Base-by-base conservation (phyloP, 2,113 vertebrate species). In the Myodes glareolus region DNA sequence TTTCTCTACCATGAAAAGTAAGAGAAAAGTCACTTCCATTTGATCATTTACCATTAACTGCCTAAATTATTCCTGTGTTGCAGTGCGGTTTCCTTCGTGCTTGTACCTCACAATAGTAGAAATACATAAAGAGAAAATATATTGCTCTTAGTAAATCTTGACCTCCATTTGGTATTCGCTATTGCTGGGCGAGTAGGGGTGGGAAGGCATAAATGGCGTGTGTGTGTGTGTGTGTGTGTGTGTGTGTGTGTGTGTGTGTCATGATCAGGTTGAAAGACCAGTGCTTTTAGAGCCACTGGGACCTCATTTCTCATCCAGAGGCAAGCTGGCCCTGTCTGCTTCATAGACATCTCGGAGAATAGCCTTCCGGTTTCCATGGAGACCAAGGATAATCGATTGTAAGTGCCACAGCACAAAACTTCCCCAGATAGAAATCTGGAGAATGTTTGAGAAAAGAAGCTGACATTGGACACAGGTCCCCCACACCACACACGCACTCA, bases 1-100 rank as follows among this genome's bases (percentile, higher is more conserved):
- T 99, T 99, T 98, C 99, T 99, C 96, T 99, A 99, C 97, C 99
- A 99, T 94, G 99, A 99, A 98, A 99, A 99, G 99, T 99, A 98
- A 99, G 99, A 98, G 77, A 67, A 96, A 85, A 91, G 65, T 91
- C 84, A 93, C 95, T 98, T 98, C 96, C 4, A 25, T 96, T 98
- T 97, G 45, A 77, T 96, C 52, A n/a, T 58, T 93, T 96, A 12
- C 95, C 75, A 63, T 88, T 72, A 78, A 78, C 91, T 92, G 23
- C 92, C 94, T 91, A 90, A 85, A 86, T 78, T 95, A 84, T 88
- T 68, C 21, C 42, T 88, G 13, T 50, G n/a, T 65, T 36, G 58
- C 39, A 65, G 23, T 61, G 21, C 42, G 36, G 42, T 91, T 94
- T 92, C 39, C 63, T 91, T 23, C 92, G 45, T 85, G 14, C 84